A percentile compares a stretch with the other conserved stretches of the same genome.
phyloP scores from a whole-genome alignment of 1,140 invertebrate genomes.

The Pseudomyrmex sp. region DNA sequence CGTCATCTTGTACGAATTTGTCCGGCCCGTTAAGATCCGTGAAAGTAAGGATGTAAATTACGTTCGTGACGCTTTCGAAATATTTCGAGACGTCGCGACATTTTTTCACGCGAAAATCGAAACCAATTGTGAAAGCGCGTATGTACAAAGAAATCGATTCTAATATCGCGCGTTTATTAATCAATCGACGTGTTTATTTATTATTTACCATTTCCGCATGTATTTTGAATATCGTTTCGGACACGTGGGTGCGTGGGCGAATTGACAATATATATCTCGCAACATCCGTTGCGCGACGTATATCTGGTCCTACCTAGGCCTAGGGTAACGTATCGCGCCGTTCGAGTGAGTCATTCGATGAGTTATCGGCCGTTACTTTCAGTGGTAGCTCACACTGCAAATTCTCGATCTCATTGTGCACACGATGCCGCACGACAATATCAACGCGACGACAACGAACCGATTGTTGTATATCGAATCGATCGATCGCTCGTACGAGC shows the following conservation, averaged over 20 bases:
- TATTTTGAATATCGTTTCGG: not conserved
- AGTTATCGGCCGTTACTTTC: slow-evolving; percentile 67
- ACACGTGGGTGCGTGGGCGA: not conserved
- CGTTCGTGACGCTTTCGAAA: slow-evolving; percentile 55
- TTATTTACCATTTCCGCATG: not conserved
- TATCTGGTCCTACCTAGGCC: slow-evolving; percentile 4
- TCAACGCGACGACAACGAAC: slow-evolving; percentile 62
- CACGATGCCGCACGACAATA: slow-evolving; percentile 57
- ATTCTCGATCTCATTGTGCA: slow-evolving; percentile 64
- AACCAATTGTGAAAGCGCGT: slow-evolving; percentile 28
- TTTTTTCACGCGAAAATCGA: slow-evolving; percentile 48
- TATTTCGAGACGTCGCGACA: slow-evolving; percentile 30
- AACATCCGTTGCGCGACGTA: not conserved
- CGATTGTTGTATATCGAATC: slow-evolving; percentile 62
- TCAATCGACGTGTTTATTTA: not conserved
- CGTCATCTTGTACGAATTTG: slow-evolving; percentile 18
- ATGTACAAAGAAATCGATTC: not conserved
- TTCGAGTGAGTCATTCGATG: slow-evolving; percentile 63
- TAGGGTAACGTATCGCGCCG: slow-evolving; percentile 8
- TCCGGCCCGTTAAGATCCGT: slow-evolving; percentile 42
- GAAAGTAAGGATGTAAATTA: slow-evolving; percentile 58
- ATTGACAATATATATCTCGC: not conserved
- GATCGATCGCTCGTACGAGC: slow-evolving; percentile 31
- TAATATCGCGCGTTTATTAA: not conserved
- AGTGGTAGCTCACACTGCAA: slow-evolving; percentile 37